Evolutionary conservation across 2,888 invertebrate genomes (phyloP).

Genomic region (Drosophila falleni): DNA sequence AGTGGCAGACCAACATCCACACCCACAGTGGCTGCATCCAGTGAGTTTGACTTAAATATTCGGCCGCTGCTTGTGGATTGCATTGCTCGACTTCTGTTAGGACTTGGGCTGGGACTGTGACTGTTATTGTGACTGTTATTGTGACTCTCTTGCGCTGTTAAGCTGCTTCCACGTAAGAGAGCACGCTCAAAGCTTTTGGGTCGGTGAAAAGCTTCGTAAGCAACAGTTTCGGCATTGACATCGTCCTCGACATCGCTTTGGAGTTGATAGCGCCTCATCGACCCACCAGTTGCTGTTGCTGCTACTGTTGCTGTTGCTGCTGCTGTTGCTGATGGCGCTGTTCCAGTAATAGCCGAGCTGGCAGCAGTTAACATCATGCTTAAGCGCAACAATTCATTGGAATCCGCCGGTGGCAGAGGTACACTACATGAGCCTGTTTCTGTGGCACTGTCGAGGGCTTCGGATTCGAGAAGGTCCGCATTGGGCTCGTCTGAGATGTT

Average conservation of each 20-base stretch:
- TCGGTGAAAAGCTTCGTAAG: conserved; percentile 82
- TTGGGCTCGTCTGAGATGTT: conserved; percentile 72
- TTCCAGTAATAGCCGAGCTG: conserved; percentile 78
- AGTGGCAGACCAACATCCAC: conserved; percentile 17
- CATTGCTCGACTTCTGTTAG: conserved; percentile 44
- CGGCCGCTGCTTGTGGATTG: conserved; percentile 62
- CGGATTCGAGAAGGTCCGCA: conserved; percentile 54
- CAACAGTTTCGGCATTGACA: conserved; percentile 79
- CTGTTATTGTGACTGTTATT: conserved; percentile 43
- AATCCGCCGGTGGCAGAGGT: conserved; percentile 80
- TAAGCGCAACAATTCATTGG: conserved; percentile 83
- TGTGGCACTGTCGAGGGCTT: conserved; percentile 77
- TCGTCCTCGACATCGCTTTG: conserved; percentile 56
- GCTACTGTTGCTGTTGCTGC: conserved; percentile 62
- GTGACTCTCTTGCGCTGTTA: conserved; percentile 68
- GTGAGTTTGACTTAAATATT: conserved; percentile 75
- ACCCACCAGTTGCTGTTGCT: conserved; percentile 72
- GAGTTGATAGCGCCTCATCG: conserved; percentile 56
- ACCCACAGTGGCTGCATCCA: conserved; percentile 59
- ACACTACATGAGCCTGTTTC: conserved; percentile 84
- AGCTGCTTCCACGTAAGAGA: conserved; percentile 68
- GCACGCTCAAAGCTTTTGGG: conserved; percentile 82
- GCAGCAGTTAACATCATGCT: conserved; percentile 84
- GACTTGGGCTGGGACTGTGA: conserved; percentile 36
- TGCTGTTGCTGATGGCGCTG: conserved; percentile 52